These are phyloP conservation scores for Parnassius apollo DNA, from an alignment of 2,888 invertebrate species.

Conservation along the genomic window DNA sequence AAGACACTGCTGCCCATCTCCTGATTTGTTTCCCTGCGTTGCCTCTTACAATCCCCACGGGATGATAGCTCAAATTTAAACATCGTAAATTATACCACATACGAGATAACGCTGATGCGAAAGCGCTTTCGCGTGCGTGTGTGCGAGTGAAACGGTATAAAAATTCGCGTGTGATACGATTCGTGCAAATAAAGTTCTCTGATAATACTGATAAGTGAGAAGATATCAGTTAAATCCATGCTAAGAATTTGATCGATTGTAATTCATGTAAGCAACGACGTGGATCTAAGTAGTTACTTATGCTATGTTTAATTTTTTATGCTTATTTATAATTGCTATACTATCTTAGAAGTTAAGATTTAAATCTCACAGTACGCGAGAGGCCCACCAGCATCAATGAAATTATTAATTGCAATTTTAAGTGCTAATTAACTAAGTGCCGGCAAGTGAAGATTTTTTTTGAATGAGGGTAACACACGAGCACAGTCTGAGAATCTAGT, in stretches of 20 bases:
- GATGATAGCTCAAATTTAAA: neutral
- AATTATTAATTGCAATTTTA: too few relatives aligned
- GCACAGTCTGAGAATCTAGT: too few relatives aligned
- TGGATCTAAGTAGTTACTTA: neutral
- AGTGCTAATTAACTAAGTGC: too few relatives aligned
- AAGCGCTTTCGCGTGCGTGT: slow-evolving; percentile 1
- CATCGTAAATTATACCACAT: neutral
- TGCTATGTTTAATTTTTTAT: neutral
- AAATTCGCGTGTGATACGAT: neutral
- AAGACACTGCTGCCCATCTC: too few relatives aligned
- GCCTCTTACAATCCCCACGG: too few relatives aligned
- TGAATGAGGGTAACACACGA: too few relatives aligned
- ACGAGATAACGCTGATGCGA: neutral
- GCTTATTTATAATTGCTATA: neutral
- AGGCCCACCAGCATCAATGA: too few relatives aligned
- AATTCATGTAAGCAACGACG: neutral
- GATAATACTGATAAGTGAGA: slow-evolving; percentile 15
- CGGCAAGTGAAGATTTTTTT: too few relatives aligned
- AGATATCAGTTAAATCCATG: neutral
- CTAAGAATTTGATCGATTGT: neutral
- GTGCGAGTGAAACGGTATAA: neutral
- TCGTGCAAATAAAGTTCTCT: slow-evolving; percentile 4
- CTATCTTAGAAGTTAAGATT: too few relatives aligned
- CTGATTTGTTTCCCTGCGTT: too few relatives aligned
- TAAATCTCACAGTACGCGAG: too few relatives aligned